Conservation (phyloP, 2,797 vertebrate species). For the Galago senegalensis region DNA sequence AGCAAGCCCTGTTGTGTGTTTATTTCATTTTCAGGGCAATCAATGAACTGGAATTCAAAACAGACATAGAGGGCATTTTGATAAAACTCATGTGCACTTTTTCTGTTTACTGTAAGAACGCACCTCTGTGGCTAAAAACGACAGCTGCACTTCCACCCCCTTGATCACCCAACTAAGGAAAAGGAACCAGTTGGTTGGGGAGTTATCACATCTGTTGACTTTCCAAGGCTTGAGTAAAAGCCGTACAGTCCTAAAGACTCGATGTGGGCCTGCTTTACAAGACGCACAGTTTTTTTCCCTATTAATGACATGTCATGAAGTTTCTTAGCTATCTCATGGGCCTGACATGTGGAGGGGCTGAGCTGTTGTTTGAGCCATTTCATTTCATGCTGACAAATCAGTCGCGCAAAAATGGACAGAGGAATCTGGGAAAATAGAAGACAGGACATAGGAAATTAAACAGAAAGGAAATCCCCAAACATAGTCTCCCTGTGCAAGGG, state of each 20-base stretch:
- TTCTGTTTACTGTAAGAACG: background rate
- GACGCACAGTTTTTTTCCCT: background rate
- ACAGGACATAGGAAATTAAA: background rate
- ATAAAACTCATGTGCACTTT: background rate
- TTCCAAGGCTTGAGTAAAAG: background rate
- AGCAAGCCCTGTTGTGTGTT: background rate
- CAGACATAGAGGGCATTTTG: background rate
- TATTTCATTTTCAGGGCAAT: slow-evolving; percentile 33
- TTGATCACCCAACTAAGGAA: background rate
- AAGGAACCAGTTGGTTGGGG: background rate
- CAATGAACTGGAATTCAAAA: background rate
- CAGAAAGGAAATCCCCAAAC: background rate
- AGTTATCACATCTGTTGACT: background rate
- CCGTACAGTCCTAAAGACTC: background rate
- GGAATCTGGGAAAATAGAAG: background rate
- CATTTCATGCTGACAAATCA: background rate
- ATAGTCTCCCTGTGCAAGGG: background rate
- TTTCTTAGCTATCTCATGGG: background rate
- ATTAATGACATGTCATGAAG: background rate
- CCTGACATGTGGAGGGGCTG: background rate
- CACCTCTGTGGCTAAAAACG: background rate
- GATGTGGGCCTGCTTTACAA: background rate
- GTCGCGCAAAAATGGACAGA: background rate
- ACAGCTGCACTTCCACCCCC: background rate
- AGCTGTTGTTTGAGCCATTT: background rate